A percentile compares a stretch with the other conserved stretches of the same genome.
phyloP scores from a whole-genome alignment of 1,140 invertebrate genomes.

The Venturia canescens region DNA sequence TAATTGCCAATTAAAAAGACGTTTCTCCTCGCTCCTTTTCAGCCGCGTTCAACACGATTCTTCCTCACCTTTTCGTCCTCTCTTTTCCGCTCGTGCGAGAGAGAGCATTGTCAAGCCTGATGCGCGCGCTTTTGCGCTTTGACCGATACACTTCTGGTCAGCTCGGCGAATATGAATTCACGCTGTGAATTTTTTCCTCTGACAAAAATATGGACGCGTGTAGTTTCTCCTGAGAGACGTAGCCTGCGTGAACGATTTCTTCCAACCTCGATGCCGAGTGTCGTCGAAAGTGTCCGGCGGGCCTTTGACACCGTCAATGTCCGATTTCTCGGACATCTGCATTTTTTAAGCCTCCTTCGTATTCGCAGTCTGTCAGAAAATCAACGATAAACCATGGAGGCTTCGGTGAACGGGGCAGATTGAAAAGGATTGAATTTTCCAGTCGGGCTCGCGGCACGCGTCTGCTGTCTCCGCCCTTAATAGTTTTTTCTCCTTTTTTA shows the following conservation, averaged over 20 bases:
- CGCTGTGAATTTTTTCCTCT: neutral
- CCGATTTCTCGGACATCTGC: slow-evolving; percentile 44
- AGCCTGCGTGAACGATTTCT: too few species aligned
- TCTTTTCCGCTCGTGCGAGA: neutral
- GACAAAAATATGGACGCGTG: neutral
- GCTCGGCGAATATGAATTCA: neutral
- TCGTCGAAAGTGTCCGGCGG: neutral
- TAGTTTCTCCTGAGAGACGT: too few species aligned
- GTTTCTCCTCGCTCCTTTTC: slow-evolving; percentile 62
- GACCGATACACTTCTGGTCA: neutral
- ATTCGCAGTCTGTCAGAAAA: neutral
- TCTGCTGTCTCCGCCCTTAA: neutral
- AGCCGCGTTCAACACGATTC: slow-evolving; percentile 11
- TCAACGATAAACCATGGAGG: neutral
- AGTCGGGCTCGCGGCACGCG: slow-evolving; percentile 36
- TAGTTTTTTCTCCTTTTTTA: slow-evolving; percentile 14
- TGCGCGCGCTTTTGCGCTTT: neutral
- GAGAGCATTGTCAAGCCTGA: neutral
- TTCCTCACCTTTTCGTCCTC: neutral
- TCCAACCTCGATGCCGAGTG: too few species aligned
- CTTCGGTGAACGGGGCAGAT: neutral
- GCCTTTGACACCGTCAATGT: neutral
- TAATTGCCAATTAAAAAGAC: slow-evolving; percentile 77
- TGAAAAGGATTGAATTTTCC: neutral
- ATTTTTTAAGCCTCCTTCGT: slow-evolving; percentile 43